phyloP scores from a whole-genome alignment of 2,797 vertebrate genomes.

The Liparis tanakae region DNA sequence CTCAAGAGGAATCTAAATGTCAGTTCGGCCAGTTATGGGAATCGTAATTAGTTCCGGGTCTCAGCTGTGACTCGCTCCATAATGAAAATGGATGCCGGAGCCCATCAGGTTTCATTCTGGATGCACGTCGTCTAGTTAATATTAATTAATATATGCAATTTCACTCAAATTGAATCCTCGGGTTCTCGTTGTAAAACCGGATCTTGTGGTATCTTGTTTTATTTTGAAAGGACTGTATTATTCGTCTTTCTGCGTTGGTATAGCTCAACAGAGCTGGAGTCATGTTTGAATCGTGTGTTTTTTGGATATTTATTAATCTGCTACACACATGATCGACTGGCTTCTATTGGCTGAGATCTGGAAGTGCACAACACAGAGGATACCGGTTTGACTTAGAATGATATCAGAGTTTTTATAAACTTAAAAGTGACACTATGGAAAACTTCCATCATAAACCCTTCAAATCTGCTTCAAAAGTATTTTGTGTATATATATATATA shows the following conservation, averaged over 20 bases:
- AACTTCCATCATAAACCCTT: background rate
- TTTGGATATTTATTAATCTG: slow-evolving; percentile 43
- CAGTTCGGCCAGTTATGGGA: slow-evolving; percentile 48
- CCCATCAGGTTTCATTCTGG: slow-evolving; percentile 31
- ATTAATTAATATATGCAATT: slow-evolving; percentile 10
- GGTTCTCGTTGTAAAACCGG: background rate
- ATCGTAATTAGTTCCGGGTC: slow-evolving; percentile 67
- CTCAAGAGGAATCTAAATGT: slow-evolving; percentile 32
- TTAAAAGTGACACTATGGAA: background rate
- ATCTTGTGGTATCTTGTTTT: background rate
- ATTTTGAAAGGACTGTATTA: background rate
- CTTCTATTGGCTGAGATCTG: background rate
- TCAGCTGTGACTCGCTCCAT: slow-evolving; percentile 51
- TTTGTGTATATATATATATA: too few species aligned
- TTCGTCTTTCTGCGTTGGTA: background rate
- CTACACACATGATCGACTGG: background rate
- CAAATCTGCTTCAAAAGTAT: background rate
- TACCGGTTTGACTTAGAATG: background rate
- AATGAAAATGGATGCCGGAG: slow-evolving; percentile 49
- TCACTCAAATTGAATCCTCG: background rate
- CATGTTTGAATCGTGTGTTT: slow-evolving; percentile 41
- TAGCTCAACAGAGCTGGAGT: background rate
- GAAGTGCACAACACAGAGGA: background rate
- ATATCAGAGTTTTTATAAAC: background rate
- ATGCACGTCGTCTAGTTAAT: slow-evolving; percentile 14